Evolutionary conservation across 2,113 vertebrate genomes (phyloP).

Genomic region (Pomatostomus ruficeps): DNA sequence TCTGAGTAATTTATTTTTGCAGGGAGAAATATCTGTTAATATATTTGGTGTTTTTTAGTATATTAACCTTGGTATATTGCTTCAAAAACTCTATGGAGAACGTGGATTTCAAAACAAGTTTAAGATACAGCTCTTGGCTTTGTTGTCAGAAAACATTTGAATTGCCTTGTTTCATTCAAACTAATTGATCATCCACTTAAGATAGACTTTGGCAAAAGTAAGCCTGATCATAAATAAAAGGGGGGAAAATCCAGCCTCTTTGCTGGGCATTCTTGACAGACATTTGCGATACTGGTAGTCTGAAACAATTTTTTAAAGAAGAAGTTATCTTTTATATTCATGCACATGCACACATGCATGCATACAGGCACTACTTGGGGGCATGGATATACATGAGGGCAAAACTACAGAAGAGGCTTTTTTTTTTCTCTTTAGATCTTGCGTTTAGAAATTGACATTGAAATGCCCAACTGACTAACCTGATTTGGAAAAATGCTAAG

Average conservation of each 20-base stretch:
- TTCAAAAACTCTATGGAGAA: not conserved
- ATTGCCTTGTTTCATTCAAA: not conserved
- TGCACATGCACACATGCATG: accelerated
- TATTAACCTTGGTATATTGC: not conserved
- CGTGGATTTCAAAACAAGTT: not conserved
- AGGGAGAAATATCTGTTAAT: not conserved
- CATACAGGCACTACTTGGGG: not conserved
- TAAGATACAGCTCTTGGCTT: not conserved
- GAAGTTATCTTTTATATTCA: not conserved
- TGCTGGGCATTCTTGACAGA: not conserved
- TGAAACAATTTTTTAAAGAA: not conserved
- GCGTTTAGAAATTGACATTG: not conserved
- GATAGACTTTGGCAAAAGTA: not conserved
- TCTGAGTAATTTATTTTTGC: not conserved
- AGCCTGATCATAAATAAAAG: not conserved
- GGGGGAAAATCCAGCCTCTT: not conserved
- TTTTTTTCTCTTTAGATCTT: not conserved
- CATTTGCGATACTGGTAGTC: not conserved
- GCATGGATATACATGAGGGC: not conserved
- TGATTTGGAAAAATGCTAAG: not conserved
- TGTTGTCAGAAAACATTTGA: not conserved
- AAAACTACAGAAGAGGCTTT: not conserved
- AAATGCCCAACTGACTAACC: not conserved
- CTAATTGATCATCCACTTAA: not conserved
- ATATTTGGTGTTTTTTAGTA: not conserved